Conservation (phyloP, 2,113 vertebrate species). For the Bos indicus region DNA sequence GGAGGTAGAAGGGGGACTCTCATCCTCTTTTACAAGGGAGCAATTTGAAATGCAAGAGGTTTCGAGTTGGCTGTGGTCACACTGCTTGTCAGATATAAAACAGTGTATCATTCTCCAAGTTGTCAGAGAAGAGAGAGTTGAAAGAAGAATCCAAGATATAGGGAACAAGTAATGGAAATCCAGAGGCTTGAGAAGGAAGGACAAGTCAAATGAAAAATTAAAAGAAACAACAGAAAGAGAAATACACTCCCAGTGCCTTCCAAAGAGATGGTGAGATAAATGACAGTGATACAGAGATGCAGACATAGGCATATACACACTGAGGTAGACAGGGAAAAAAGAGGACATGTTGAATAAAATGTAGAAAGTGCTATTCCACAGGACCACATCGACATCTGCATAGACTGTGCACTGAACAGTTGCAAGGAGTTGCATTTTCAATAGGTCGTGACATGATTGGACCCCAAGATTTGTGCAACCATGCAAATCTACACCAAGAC, state of each 20-base stretch:
- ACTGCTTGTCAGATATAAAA: neutral
- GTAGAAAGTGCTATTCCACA: neutral
- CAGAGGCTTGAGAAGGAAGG: no score
- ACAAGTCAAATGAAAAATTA: no score
- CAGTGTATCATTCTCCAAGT: neutral
- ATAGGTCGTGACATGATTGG: neutral
- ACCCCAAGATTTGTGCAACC: neutral
- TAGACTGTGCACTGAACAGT: conserved; percentile 36
- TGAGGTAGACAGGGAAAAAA: neutral
- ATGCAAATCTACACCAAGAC: neutral
- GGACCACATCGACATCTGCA: neutral
- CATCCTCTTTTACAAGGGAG: neutral
- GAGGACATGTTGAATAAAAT: neutral
- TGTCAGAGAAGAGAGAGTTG: neutral
- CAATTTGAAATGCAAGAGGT: neutral
- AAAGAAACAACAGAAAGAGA: no score
- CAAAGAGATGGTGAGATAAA: neutral
- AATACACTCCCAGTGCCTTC: neutral
- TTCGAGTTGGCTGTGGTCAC: neutral
- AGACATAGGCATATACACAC: no score
- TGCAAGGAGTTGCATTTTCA: neutral
- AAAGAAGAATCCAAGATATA: neutral
- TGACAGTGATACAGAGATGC: neutral
- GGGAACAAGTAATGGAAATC: no score
- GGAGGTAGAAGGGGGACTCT: neutral